Percentiles rank a stretch among this genome's conserved stretches.
Evolutionary conservation across 2,113 vertebrate species (phyloP).

Genomic region (Eublepharis macularius): DNA sequence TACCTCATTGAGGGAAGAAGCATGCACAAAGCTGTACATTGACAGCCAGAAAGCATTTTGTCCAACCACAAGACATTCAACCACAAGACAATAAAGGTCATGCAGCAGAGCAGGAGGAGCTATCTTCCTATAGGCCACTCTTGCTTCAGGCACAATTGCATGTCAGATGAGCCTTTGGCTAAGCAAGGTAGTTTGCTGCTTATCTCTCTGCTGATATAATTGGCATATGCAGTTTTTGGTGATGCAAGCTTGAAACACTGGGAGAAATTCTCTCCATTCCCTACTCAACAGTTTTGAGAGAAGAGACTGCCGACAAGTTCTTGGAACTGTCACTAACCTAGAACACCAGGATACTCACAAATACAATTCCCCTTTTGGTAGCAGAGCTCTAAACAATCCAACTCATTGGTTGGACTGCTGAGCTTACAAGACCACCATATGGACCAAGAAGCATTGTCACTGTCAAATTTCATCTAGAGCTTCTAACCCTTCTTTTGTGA

Average conservation of each 20-base stretch:
- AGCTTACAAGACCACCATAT: background rate
- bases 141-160: background rate
- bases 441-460: background rate
- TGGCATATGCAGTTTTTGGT: background rate
- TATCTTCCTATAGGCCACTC: background rate
- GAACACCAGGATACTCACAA: background rate
- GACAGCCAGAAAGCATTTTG: background rate
- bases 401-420: background rate
- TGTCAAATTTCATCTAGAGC: background rate
- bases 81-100: background rate
- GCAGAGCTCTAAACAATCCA: background rate
- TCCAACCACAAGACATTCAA: background rate
- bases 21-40: background rate
- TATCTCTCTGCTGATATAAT: background rate
- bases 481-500: background rate
- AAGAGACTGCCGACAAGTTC: background rate
- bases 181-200: background rate
- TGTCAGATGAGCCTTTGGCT: background rate
- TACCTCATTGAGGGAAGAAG: background rate
- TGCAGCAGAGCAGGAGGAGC: background rate
- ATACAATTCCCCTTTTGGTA: background rate
- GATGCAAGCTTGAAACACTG: background rate
- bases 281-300: background rate
- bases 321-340: background rate
- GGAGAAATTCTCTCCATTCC: background rate